Evolutionary conservation across 2,888 invertebrate species (phyloP), one percentile per base, ranked within the genome.

Genomic region (Drosophila kambysellisi): DNA sequence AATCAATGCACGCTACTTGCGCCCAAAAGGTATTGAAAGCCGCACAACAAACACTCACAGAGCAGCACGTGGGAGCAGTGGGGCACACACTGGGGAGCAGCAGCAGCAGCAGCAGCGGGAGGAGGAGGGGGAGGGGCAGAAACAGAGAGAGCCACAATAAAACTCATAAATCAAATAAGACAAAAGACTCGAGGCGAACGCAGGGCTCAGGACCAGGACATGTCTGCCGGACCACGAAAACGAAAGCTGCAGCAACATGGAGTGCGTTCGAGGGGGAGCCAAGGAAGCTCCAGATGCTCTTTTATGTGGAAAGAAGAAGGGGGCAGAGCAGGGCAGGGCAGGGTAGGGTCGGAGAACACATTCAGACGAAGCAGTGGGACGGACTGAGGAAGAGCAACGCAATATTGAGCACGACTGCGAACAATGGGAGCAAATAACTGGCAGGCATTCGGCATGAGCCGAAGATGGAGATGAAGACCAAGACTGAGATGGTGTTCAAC

Each of bases 91-190:
- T 9, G 53, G 25, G 37, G 39, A 20, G 63, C 25, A 39, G 29
- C 37, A 56, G 43, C 41, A 25, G 25, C 25, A 25, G 25, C 25
- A 25, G 25, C 25, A 25, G 25, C 25, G 25, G 25, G 25, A 25
- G 25, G 20, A n/a, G n/a, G 20, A 25, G 20, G 20, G 57, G 17
- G 20, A n/a, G n/a, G 17, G n/a, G 29, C 20, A 29, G 39, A 20
- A 48, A 25, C 50, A 37, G 66, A 67, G 61, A 74, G 81, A 69
- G 74, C 74, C 84, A 89, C 91, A 91, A 91, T 91, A 91, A 91
- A 91, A 91, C 89, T 89, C 91, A 91, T 91, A 91, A 91, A 91
- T 91, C 91, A 91, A 91, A 91, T 89, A 76, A 89, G 91, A 91
- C 91, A 91, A 88, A 88, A 88, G 84, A 89, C 88, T 86, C 75